Conservation (phyloP, 2,888 invertebrate species). For the Nomada goodeniana region DNA sequence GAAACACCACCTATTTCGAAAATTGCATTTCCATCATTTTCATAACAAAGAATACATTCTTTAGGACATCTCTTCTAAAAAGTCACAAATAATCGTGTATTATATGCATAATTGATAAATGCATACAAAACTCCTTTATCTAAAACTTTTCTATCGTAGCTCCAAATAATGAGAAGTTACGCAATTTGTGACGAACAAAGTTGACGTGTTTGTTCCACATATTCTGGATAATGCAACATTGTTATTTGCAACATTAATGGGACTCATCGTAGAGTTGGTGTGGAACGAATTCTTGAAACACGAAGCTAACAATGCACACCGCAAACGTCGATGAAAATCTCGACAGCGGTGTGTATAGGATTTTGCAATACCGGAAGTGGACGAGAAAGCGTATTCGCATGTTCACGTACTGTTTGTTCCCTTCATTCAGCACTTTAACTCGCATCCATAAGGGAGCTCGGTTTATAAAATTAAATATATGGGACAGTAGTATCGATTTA, state of each 20-base stretch:
- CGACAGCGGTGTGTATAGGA: conserved; percentile 48
- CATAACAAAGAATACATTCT: too few species aligned
- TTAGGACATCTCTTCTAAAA: too few species aligned
- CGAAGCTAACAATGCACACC: conserved; percentile 21
- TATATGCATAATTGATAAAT: background rate
- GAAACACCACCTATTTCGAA: too few species aligned
- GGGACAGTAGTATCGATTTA: conserved; percentile 38
- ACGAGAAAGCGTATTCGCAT: conserved; percentile 45
- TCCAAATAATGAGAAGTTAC: too few species aligned
- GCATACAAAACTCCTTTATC: background rate
- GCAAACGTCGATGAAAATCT: conserved; percentile 32
- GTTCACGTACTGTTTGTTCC: conserved; percentile 44
- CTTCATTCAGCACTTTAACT: conserved; percentile 50
- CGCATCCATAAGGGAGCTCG: conserved; percentile 36
- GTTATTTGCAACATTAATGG: conserved; percentile 35
- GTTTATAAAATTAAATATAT: conserved; percentile 53
- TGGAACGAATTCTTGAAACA: conserved; percentile 53
- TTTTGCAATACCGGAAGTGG: conserved; percentile 68
- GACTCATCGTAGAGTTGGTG: conserved; percentile 25
- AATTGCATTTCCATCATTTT: too few species aligned
- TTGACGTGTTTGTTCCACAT: conserved; percentile 15
- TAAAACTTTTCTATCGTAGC: background rate
- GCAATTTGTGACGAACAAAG: conserved; percentile 10
- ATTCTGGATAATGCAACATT: conserved; percentile 43
- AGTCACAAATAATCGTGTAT: background rate